These are phyloP conservation scores for Oryzias dopingdopingensis DNA, from an alignment of 2,797 vertebrate species.

Conservation along the genomic window DNA sequence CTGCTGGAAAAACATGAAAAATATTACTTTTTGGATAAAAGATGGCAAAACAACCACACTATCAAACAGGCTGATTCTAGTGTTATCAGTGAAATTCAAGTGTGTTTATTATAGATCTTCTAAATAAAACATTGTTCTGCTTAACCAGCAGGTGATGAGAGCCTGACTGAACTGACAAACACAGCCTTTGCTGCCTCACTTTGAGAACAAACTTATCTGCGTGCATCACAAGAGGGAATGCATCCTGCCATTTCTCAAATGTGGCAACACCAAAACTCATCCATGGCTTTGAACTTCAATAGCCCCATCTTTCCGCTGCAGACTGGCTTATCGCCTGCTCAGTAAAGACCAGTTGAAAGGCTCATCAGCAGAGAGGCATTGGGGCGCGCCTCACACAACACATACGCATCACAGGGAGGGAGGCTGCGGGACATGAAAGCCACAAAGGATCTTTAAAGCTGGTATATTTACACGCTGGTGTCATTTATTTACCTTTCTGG, in stretches of 20 bases:
- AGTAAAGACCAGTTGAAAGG: conserved; percentile 32
- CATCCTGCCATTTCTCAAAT: conserved; percentile 21
- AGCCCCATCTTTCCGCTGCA: conserved; percentile 1
- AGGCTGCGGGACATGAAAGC: conserved; percentile 23
- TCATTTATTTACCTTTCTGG: conserved; percentile 3
- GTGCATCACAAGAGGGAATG: conserved; percentile 26
- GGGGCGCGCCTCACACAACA: background rate
- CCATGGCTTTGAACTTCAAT: conserved; percentile 9
- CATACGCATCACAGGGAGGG: conserved; percentile 9
- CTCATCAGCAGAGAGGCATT: background rate
- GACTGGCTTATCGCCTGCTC: conserved; percentile 8
- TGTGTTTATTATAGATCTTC: no score
- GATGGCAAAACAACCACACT: background rate
- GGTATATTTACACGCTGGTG: conserved; percentile 1
- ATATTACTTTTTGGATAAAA: no score
- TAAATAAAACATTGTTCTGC: no score
- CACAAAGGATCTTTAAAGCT: conserved; percentile 5
- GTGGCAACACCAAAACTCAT: conserved; percentile 9
- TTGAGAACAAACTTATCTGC: conserved; percentile 24
- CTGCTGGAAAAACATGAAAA: background rate
- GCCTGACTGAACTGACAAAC: conserved; percentile 11
- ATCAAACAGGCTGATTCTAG: background rate
- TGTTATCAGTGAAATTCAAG: no score
- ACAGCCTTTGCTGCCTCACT: conserved; percentile 17
- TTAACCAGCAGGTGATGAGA: background rate